Evolutionary conservation across 2,888 invertebrate genomes (phyloP).

Genomic region (Agelastica alni): DNA sequence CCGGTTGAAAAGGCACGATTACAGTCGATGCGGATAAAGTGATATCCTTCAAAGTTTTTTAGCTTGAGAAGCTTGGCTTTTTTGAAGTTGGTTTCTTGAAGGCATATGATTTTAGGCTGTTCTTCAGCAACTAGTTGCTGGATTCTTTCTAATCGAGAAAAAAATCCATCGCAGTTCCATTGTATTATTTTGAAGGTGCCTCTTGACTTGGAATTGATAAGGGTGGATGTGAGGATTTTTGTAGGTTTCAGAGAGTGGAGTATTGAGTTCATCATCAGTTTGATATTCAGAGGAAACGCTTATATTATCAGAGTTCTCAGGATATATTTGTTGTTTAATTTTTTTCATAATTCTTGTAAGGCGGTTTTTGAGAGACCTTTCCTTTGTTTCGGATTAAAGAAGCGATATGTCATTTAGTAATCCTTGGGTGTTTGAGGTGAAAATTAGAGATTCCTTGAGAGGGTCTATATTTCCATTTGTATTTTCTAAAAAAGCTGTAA

Average conservation of each 20-base stretch:
- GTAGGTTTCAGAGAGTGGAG: too few species aligned
- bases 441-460: too few species aligned
- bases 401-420: too few species aligned
- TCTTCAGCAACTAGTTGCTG: too few species aligned
- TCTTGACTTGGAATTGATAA: not conserved
- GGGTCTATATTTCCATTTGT: not conserved
- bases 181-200: not conserved
- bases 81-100: not conserved
- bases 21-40: not conserved
- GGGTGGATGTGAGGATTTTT: not conserved
- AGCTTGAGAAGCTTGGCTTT: too few species aligned
- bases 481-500: too few species aligned
- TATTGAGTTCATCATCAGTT: too few species aligned
- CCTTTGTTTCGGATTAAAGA: too few species aligned
- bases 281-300: not conserved
- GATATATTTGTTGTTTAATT: not conserved
- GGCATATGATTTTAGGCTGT: too few species aligned
- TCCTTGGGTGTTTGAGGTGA: too few species aligned
- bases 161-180: not conserved
- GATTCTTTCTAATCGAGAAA: too few species aligned
- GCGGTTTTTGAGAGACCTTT: not conserved
- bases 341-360: not conserved
- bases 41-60: not conserved
- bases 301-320: not conserved
- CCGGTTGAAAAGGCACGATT: not conserved